Conservation (phyloP, 2,797 vertebrate genomes). For the Schizopygopsis pylzovi region DNA sequence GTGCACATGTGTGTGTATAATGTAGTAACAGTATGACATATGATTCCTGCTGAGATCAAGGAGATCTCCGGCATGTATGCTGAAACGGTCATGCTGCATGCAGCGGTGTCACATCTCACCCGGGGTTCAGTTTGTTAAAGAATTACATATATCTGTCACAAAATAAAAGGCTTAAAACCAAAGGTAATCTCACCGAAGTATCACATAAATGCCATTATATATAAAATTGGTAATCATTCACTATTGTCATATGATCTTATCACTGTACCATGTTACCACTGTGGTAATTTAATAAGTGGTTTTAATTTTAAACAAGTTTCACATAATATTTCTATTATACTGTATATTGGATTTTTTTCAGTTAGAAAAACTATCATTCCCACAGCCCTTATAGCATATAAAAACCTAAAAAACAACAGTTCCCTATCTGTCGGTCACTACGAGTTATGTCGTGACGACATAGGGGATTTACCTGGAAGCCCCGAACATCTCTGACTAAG, state of each 20-base stretch:
- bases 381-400: no score
- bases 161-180: background rate
- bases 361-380: background rate
- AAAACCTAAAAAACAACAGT: background rate
- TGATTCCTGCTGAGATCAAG: constrained; percentile 8
- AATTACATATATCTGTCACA: background rate
- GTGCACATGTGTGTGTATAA: background rate
- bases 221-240: background rate
- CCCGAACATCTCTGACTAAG: no score
- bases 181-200: background rate
- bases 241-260: background rate
- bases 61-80: background rate
- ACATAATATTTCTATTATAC: background rate
- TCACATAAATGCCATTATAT: background rate
- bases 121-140: background rate
- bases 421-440: no score
- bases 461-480: no score
- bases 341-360: background rate
- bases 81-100: background rate
- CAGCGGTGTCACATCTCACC: background rate
- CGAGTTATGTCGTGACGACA: no score
- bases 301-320: background rate
- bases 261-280: background rate
- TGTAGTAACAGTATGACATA: background rate
- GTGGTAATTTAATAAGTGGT: background rate